Base-by-base conservation (phyloP, 1,140 invertebrate genomes). In the Agrypnia vestita region DNA sequence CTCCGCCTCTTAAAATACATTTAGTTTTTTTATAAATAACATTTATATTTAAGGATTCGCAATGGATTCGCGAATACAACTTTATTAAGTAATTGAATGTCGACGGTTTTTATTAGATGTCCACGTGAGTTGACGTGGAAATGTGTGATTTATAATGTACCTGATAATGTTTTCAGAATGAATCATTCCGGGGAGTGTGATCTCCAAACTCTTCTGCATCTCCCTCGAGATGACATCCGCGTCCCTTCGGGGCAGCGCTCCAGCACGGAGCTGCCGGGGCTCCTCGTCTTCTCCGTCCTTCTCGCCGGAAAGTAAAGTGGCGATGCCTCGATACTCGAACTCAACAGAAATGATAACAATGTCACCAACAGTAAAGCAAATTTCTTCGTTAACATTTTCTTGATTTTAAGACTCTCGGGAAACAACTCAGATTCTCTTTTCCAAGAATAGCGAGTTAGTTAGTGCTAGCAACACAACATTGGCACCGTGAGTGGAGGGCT, bases 161-260 rank as follows among this genome's bases (percentile, higher is more conserved):
- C n/a, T n/a, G n/a, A n/a, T n/a, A n/a, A n/a, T n/a, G n/a, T n/a
- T n/a, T n/a, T n/a, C n/a, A n/a, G n/a, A n/a, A n/a, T n/a, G n/a
- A n/a, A n/a, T n/a, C n/a, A n/a, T n/a, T n/a, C n/a, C n/a, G n/a
- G n/a, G n/a, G n/a, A n/a, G n/a, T n/a, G n/a, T n/a, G n/a, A n/a
- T n/a, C 72, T 12, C 44, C 44, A 76, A 43, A 76, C 17, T 49
- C 51, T 76, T 15, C 59, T 76, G 56, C 74, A 76, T 15, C 17
- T 17, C 44, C 74, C 74, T 10, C 15, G 1, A 4, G n/a, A 0
- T 12, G 1, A 47, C 9, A 61, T 12, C 4, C 74, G 10, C 17
- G 9, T 43, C n/a, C 74, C 74, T 15, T 49, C 59, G 43, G 59
- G 56, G 51, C 74, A 76, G 4, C 43, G 25, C 15, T n/a, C 21